Percentiles rank a stretch among this genome's conserved stretches.
Conservation (phyloP, 92 coral and sea anemone genomes). For the Epizoanthus scotinus region DNA sequence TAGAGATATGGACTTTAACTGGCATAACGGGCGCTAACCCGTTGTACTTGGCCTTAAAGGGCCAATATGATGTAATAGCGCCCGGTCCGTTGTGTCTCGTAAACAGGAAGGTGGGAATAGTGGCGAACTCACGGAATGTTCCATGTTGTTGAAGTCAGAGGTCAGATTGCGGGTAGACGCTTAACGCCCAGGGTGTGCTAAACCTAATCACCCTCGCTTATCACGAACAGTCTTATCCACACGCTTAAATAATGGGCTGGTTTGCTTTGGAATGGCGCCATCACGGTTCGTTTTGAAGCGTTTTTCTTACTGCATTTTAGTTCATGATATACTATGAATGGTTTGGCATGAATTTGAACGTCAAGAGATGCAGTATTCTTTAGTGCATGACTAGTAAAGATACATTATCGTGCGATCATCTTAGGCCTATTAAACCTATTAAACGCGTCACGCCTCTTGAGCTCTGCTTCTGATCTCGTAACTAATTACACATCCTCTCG, state of each 20-base stretch:
- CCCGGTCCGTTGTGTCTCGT: slow-evolving; percentile 40
- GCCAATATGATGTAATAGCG: slow-evolving; percentile 29
- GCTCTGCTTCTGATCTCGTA: neutral
- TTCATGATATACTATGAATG: neutral
- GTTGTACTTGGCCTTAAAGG: slow-evolving; percentile 12
- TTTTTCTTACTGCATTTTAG: neutral
- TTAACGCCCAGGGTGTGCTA: neutral
- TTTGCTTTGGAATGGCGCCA: neutral
- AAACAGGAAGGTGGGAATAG: slow-evolving; percentile 17
- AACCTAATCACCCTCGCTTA: neutral
- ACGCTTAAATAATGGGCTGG: neutral
- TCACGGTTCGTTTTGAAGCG: neutral
- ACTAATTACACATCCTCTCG: slow-evolving; percentile 1
- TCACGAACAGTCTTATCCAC: slow-evolving; percentile 11
- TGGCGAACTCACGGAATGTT: slow-evolving; percentile 32
- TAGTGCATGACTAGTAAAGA: slow-evolving; percentile 1
- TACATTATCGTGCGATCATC: neutral
- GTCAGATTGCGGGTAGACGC: slow-evolving; percentile 25
- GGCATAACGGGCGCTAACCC: slow-evolving; percentile 1
- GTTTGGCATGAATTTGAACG: neutral
- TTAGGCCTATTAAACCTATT: too few relatives aligned
- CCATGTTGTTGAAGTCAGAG: slow-evolving; percentile 23
- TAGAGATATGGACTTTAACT: neutral
- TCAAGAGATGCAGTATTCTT: neutral
- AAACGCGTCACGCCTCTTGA: slow-evolving; percentile 9